phyloP scores from a whole-genome alignment of 2,888 invertebrate species.

The Eristalis tenax region DNA sequence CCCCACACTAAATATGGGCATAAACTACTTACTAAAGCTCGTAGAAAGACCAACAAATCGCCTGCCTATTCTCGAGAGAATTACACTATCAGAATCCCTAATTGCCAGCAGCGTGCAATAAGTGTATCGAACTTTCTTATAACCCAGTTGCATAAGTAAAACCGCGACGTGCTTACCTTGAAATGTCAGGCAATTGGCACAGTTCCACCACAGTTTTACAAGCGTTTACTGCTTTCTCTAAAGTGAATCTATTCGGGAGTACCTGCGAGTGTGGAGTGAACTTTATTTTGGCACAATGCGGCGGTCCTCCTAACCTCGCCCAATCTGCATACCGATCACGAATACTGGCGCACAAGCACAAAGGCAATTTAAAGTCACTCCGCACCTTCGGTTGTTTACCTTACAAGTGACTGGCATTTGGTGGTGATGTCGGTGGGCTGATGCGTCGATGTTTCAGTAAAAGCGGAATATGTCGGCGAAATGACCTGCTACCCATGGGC shows the following conservation, averaged over 20 bases:
- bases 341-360: conserved; percentile 14
- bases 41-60: conserved; percentile 11
- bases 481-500: conserved; percentile 1
- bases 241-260: conserved; percentile 54
- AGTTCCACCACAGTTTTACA: conserved; percentile 15
- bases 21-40: conserved; percentile 18
- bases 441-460: neutral
- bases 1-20: conserved; percentile 5
- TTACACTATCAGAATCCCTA: conserved; percentile 35
- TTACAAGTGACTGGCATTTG: neutral
- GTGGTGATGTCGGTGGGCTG: neutral
- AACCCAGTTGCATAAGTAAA: conserved; percentile 63
- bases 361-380: neutral
- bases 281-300: conserved; percentile 22
- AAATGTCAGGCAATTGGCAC: conserved; percentile 52
- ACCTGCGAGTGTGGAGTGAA: conserved; percentile 6
- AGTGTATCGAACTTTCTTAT: conserved; percentile 69
- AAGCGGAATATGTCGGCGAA: conserved; percentile 13
- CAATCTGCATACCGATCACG: conserved; percentile 56
- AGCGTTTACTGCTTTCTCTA: conserved; percentile 43
- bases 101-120: conserved; percentile 3
- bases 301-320: conserved; percentile 31
- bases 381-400: conserved; percentile 16
- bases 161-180: conserved; percentile 44
- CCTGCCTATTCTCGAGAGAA: conserved; percentile 14